A percentile compares a stretch with the other conserved stretches of the same genome.
phyloP scores from a whole-genome alignment of 2,888 invertebrate species.

The Vanessa cardui region DNA sequence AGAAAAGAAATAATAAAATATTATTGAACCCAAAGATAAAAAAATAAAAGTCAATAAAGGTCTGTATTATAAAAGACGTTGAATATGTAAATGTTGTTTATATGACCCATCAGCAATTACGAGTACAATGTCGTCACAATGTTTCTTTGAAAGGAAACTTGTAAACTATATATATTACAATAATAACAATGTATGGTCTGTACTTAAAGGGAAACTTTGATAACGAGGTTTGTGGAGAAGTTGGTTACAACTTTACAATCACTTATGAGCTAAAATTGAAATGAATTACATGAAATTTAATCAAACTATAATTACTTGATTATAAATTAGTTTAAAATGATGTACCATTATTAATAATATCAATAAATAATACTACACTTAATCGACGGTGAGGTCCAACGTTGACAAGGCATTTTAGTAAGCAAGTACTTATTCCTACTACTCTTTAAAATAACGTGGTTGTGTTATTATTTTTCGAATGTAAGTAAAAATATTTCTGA shows the following conservation, averaged over 20 bases:
- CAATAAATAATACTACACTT: no score
- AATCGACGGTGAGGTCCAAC: no score
- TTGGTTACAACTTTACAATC: slow-evolving; percentile 26
- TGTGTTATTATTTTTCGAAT: no score
- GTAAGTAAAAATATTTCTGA: no score
- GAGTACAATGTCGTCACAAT: background rate
- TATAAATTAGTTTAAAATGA: background rate
- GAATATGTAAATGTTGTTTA: no score
- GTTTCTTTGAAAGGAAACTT: slow-evolving; percentile 7
- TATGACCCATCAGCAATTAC: background rate
- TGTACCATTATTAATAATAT: background rate
- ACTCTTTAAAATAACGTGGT: no score
- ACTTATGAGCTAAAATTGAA: slow-evolving; percentile 25
- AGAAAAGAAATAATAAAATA: no score
- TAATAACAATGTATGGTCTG: slow-evolving; percentile 21
- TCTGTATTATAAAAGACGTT: no score
- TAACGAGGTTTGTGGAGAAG: slow-evolving; percentile 36
- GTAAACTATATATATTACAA: slow-evolving; percentile 16
- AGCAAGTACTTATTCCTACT: no score
- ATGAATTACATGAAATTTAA: slow-evolving; percentile 2
- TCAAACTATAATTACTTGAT: background rate
- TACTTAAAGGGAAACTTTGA: slow-evolving; percentile 34
- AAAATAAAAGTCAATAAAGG: no score
- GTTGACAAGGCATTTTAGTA: no score
- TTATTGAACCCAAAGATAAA: no score